phyloP scores from a whole-genome alignment of 2,888 invertebrate genomes.

The Aleiodes leptofemur region DNA sequence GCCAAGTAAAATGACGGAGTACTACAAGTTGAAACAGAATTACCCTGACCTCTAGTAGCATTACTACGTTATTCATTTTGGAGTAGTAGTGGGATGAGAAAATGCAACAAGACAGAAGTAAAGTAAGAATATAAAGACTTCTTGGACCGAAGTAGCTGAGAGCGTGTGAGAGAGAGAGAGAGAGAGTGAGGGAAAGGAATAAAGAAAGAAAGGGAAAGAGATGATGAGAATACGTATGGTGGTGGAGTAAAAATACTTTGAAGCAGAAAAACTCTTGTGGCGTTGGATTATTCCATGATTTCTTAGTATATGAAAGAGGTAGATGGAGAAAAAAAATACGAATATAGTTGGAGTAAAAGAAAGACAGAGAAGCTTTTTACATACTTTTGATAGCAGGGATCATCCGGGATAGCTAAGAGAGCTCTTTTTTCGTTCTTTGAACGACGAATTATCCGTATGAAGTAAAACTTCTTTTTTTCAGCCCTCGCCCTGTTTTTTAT shows the following conservation, averaged over 20 bases:
- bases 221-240: not conserved
- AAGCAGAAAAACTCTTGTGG: constrained; percentile 22
- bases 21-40: not conserved
- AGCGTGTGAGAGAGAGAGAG: too few species aligned
- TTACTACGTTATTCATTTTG: not conserved
- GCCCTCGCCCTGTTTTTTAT: constrained; percentile 32
- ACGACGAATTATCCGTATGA: constrained; percentile 33
- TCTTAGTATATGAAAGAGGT: constrained; percentile 17
- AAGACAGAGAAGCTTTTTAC: constrained; percentile 8
- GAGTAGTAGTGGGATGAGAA: not conserved
- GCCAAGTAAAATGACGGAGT: too few species aligned
- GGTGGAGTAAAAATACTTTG: constrained; percentile 21
- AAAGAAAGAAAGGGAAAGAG: not conserved
- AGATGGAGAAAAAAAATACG: constrained; percentile 7
- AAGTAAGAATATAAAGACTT: not conserved
- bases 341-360: constrained; percentile 7
- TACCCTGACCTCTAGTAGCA: constrained; percentile 9
- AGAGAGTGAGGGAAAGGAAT: too few species aligned
- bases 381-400: constrained; percentile 28
- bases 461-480: constrained; percentile 8
- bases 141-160: too few species aligned
- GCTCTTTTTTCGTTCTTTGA: constrained; percentile 10
- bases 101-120: constrained; percentile 14
- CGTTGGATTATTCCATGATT: constrained; percentile 43
- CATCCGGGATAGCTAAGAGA: constrained; percentile 40